Percentiles rank a stretch among this genome's conserved stretches.
phyloP scores from a whole-genome alignment of 2,888 invertebrate species.

The Dynastes grantii region DNA sequence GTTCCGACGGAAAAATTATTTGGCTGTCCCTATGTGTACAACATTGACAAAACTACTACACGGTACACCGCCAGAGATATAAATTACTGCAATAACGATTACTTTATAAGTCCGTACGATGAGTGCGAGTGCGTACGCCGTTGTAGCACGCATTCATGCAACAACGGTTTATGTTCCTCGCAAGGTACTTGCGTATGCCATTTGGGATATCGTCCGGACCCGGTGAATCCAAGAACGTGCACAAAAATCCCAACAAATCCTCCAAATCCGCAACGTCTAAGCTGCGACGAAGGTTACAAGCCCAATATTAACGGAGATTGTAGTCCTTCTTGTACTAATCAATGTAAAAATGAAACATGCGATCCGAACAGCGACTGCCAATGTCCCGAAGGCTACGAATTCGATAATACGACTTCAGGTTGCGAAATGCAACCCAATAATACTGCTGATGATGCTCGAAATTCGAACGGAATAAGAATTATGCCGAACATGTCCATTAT shows the following conservation, averaged over 20 bases:
- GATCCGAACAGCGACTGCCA: too few relatives aligned
- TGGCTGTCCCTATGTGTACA: too few relatives aligned
- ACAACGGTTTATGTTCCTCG: background rate
- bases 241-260: background rate
- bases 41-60: too few relatives aligned
- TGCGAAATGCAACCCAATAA: background rate
- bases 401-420: background rate
- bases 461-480: too few relatives aligned
- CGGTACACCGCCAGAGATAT: too few relatives aligned
- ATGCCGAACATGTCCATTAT: too few relatives aligned
- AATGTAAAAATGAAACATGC: background rate
- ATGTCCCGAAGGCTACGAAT: background rate
- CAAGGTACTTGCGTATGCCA: background rate
- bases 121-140: background rate
- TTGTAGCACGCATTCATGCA: background rate
- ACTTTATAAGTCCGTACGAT: background rate
- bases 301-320: background rate
- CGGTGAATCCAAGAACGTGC: background rate
- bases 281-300: too few relatives aligned
- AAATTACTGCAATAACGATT: background rate
- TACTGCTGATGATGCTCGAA: background rate
- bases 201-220: constrained; percentile 2
- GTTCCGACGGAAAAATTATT: too few relatives aligned
- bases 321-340: background rate
- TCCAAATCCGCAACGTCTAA: too few relatives aligned